These are phyloP conservation scores for Sminthurides aquaticus DNA, from an alignment of 2,888 invertebrate genomes.

Conservation along the genomic window DNA sequence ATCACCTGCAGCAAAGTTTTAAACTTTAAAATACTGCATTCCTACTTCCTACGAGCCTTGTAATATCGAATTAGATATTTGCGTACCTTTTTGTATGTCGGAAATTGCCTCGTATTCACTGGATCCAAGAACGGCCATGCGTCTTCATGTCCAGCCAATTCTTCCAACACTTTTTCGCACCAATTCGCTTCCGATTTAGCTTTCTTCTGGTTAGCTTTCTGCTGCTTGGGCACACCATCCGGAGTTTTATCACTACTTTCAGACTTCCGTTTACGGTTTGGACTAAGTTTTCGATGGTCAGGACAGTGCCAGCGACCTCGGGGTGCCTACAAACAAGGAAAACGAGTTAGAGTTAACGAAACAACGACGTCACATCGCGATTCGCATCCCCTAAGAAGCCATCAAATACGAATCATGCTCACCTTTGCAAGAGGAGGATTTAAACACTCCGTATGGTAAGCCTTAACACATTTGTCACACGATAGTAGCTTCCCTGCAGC, in stretches of 20 bases:
- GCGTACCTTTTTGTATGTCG: slow-evolving; percentile 80
- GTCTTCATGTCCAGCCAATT: slow-evolving; percentile 87
- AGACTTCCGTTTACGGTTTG: slow-evolving; percentile 38
- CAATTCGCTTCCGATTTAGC: slow-evolving; percentile 34
- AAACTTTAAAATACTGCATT: no score
- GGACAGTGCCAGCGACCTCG: slow-evolving; percentile 84
- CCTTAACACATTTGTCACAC: slow-evolving; percentile 83
- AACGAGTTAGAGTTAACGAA: no score
- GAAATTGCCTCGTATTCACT: slow-evolving; percentile 95
- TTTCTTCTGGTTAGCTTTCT: slow-evolving; percentile 29
- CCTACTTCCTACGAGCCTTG: no score
- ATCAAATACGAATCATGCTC: slow-evolving; percentile 28
- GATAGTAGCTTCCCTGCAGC: slow-evolving; percentile 62
- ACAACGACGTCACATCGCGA: no score
- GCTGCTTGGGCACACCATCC: slow-evolving; percentile 21
- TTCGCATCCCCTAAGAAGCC: no score
- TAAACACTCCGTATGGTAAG: slow-evolving; percentile 88
- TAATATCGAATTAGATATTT: no score
- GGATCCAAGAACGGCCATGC: slow-evolving; percentile 95
- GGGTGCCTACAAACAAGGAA: slow-evolving; percentile 57
- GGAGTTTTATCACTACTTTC: slow-evolving; percentile 22
- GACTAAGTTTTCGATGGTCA: slow-evolving; percentile 50
- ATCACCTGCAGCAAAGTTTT: slow-evolving; percentile 57
- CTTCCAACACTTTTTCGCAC: slow-evolving; percentile 57
- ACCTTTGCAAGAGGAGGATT: slow-evolving; percentile 76